These are phyloP conservation scores for Napeogenes inachia DNA, from an alignment of 2,888 invertebrate genomes.

Conservation along the genomic window DNA sequence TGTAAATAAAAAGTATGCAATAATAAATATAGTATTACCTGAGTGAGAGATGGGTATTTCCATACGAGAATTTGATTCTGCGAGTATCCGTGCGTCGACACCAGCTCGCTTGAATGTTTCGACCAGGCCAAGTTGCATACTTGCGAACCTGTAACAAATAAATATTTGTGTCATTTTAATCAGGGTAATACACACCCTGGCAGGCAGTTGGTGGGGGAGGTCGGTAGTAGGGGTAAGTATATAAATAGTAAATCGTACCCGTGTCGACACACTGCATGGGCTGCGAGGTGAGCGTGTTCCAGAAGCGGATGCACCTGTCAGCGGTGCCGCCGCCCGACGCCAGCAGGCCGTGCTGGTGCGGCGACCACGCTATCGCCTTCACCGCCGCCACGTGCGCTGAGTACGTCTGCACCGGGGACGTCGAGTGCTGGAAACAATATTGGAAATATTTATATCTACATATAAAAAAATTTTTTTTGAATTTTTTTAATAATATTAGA, in stretches of 20 bases:
- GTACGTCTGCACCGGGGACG: constrained; percentile 95
- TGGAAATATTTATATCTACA: too few relatives aligned
- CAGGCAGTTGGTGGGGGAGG: background rate
- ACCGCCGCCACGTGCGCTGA: constrained; percentile 98
- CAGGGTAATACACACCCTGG: too few relatives aligned
- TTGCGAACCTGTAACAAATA: constrained; percentile 84
- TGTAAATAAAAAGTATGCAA: background rate
- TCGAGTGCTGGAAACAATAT: constrained; percentile 79
- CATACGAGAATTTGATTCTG: constrained; percentile 99
- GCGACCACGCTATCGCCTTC: constrained; percentile 99
- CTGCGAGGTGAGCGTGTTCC: constrained; percentile 98
- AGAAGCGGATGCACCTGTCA: constrained; percentile 96
- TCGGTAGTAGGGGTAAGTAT: background rate
- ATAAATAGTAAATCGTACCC: constrained; percentile 63
- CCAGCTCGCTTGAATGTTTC: constrained; percentile 97
- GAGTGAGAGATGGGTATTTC: constrained; percentile 98
- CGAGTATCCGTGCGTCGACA: constrained; percentile 98
- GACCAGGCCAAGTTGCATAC: constrained; percentile 99
- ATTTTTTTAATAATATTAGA: too few relatives aligned
- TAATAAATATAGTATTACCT: constrained; percentile 71
- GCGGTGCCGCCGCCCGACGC: constrained; percentile 99
- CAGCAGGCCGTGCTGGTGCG: constrained; percentile 97
- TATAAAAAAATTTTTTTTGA: too few relatives aligned
- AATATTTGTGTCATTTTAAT: too few relatives aligned
- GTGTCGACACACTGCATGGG: constrained; percentile 99